These are phyloP conservation scores for Lymantria dispar DNA, from an alignment of 2,888 invertebrate species.

Conservation along the genomic window DNA sequence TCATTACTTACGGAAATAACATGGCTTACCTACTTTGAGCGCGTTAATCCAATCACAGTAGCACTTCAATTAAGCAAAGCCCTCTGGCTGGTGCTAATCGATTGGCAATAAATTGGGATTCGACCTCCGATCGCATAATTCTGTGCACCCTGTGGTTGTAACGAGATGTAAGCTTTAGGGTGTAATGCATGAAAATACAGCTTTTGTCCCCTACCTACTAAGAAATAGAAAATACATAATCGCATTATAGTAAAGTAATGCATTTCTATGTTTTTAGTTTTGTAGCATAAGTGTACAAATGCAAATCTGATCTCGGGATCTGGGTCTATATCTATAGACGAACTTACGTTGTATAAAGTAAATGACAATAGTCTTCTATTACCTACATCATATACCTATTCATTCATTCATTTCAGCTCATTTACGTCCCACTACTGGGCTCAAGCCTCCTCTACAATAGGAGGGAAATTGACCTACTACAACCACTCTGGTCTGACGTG, in stretches of 20 bases:
- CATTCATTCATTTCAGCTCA: no score
- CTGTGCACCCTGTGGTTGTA: constrained; percentile 51
- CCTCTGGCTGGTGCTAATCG: constrained; percentile 66
- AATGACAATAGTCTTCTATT: no score
- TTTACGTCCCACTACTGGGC: no score
- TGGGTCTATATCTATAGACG: no score
- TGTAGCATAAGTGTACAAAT: no score
- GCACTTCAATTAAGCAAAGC: constrained; percentile 71
- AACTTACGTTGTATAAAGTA: no score
- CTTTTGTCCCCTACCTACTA: constrained; percentile 19
- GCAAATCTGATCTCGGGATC: no score
- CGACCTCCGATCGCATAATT: constrained; percentile 53
- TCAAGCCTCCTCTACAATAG: no score
- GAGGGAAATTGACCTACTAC: no score
- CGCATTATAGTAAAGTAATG: not conserved
- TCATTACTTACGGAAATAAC: constrained; percentile 46
- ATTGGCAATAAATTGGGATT: constrained; percentile 65
- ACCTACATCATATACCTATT: no score
- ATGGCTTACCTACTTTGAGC: constrained; percentile 38
- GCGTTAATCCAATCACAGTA: constrained; percentile 65
- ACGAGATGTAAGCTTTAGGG: constrained; percentile 30
- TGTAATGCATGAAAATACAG: constrained; percentile 27
- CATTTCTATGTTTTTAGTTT: not conserved
- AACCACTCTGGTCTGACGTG: no score
- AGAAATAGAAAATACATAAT: constrained; percentile 16